Percentiles rank a stretch among this genome's conserved stretches.
Conservation (phyloP, 2,888 invertebrate genomes). For the Ametastegia equiseti region DNA sequence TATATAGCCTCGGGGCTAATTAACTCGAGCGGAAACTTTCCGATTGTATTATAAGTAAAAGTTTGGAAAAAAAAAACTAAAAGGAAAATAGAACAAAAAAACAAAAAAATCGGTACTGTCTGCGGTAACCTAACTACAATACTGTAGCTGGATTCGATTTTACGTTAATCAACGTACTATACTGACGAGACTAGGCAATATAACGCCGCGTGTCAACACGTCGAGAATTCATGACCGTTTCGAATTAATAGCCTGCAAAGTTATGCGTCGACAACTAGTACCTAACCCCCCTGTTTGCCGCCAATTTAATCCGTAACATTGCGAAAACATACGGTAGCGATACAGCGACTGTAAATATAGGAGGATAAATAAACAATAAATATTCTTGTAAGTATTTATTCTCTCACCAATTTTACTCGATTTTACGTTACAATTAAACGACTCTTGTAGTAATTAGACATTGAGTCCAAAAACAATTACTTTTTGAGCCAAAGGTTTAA, state of each 20-base stretch:
- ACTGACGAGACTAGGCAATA: constrained; percentile 29
- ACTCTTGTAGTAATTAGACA: neutral
- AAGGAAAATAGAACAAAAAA: too few relatives aligned
- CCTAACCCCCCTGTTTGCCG: neutral
- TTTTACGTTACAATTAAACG: neutral
- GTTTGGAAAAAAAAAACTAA: too few relatives aligned
- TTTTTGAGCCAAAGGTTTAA: neutral
- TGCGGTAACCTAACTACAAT: neutral
- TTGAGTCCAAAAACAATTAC: neutral
- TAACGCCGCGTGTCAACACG: constrained; percentile 29
- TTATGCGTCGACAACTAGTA: constrained; percentile 26
- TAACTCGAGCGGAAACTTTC: constrained; percentile 9
- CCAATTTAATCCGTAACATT: constrained; percentile 19
- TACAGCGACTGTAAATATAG: neutral
- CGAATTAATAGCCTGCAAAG: constrained; percentile 31
- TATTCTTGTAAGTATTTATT: neutral
- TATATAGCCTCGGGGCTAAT: neutral
- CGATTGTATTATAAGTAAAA: neutral
- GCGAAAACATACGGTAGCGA: neutral
- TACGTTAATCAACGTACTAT: constrained; percentile 31
- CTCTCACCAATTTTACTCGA: too few relatives aligned
- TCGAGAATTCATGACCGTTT: constrained; percentile 37
- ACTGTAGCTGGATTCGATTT: constrained; percentile 13
- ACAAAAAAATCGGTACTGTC: neutral
- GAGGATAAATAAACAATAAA: neutral